phyloP scores from a whole-genome alignment of 2,888 invertebrate genomes.

The Cheilosia soror region DNA sequence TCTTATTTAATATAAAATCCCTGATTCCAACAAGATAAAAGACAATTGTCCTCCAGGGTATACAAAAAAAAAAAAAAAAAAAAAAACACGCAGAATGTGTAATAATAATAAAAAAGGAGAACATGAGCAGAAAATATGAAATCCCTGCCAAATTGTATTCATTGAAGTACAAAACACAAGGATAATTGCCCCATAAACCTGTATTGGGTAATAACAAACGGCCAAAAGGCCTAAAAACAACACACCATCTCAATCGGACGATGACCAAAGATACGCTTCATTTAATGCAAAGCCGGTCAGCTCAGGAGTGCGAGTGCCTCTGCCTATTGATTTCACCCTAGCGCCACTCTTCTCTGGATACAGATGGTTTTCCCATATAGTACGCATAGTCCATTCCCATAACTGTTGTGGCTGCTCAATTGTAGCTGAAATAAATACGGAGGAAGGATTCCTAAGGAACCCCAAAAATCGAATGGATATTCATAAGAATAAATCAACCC shows the following conservation, averaged over 20 bases:
- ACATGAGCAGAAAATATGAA: slow-evolving; percentile 70
- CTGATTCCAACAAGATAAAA: slow-evolving; percentile 67
- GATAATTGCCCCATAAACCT: slow-evolving; percentile 74
- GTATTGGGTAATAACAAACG: slow-evolving; percentile 73
- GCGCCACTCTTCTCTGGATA: slow-evolving; percentile 7
- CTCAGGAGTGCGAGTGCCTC: slow-evolving; percentile 1
- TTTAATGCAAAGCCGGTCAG: slow-evolving; percentile 68
- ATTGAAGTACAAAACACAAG: slow-evolving; percentile 73
- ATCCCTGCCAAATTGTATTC: slow-evolving; percentile 73
- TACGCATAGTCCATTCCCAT: slow-evolving; percentile 19
- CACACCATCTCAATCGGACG: slow-evolving; percentile 22
- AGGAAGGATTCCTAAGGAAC: slow-evolving; percentile 23
- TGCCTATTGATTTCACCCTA: slow-evolving; percentile 47
- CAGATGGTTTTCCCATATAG: slow-evolving; percentile 29
- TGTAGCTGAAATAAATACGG: slow-evolving; percentile 21
- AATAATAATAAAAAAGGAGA: slow-evolving; percentile 33
- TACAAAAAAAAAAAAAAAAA: slow-evolving; percentile 11
- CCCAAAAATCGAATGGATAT: slow-evolving; percentile 40
- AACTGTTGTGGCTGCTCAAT: slow-evolving; percentile 19
- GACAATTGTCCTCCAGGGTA: slow-evolving; percentile 58
- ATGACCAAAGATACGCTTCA: slow-evolving; percentile 71
- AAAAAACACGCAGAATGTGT: too few species aligned
- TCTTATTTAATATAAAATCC: slow-evolving; percentile 63
- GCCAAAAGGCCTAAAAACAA: slow-evolving; percentile 38
- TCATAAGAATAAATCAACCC: slow-evolving; percentile 70